A percentile compares a stretch with the other conserved stretches of the same genome.
Conservation (phyloP, 2,113 vertebrate species). For the Geothlypis trichas region DNA sequence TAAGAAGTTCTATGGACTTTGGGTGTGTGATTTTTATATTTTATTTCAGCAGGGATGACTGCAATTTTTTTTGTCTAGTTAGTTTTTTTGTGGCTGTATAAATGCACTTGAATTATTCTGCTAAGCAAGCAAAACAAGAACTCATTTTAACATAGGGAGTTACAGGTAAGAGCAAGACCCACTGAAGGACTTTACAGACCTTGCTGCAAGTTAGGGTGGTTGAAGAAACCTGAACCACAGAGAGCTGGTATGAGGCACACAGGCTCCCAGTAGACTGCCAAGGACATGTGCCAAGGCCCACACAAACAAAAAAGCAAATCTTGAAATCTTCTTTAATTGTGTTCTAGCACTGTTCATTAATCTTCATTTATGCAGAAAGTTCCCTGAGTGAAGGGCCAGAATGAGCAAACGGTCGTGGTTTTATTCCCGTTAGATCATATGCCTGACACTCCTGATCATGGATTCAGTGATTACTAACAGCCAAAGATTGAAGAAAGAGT, state of each 20-base stretch:
- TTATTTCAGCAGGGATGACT: background rate
- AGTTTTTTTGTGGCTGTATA: background rate
- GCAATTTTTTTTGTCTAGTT: background rate
- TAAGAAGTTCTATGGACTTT: background rate
- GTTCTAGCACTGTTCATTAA: background rate
- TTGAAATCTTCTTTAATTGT: background rate
- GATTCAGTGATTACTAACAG: background rate
- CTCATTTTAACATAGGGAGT: background rate
- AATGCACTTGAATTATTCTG: background rate
- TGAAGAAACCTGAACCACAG: background rate
- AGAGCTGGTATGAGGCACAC: background rate
- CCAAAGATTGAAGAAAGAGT: background rate
- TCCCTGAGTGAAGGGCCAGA: no score
- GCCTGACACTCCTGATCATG: background rate
- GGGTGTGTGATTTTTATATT: background rate
- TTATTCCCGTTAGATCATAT: background rate
- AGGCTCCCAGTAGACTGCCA: background rate
- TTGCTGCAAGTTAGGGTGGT: background rate
- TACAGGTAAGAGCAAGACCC: background rate
- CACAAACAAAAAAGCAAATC: background rate
- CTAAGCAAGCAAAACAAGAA: background rate
- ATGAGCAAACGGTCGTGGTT: background rate
- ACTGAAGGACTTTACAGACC: background rate
- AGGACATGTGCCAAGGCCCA: background rate
- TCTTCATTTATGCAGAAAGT: background rate